Conservation (phyloP, 2,113 vertebrate genomes). For the Dasyornis broadbenti region DNA sequence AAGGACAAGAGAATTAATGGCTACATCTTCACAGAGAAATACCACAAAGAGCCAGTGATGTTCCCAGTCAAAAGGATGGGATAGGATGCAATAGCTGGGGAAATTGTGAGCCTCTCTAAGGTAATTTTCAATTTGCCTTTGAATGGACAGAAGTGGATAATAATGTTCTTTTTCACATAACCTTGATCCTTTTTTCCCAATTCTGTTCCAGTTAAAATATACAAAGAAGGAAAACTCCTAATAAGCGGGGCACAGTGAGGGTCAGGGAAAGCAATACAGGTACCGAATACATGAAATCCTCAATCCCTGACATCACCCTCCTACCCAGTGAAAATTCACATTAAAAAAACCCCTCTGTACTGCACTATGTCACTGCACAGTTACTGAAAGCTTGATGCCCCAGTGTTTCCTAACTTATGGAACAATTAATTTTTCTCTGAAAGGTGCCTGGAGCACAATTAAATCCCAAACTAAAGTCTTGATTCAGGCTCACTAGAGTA, state of each 20-base stretch:
- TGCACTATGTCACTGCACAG: neutral
- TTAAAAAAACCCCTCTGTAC: accelerated
- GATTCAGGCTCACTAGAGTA: neutral
- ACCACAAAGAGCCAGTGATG: neutral
- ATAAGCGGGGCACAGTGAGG: neutral
- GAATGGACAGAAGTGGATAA: neutral
- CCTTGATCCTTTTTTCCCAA: neutral
- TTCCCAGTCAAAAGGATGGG: neutral
- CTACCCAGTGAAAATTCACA: neutral
- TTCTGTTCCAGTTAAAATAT: neutral
- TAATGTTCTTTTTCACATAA: neutral
- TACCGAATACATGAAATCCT: neutral
- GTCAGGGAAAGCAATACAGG: neutral
- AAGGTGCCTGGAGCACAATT: neutral
- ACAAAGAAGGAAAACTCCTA: neutral
- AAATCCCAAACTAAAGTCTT: neutral
- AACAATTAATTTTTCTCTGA: neutral
- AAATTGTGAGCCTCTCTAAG: neutral
- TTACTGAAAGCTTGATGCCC: neutral
- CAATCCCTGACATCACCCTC: neutral
- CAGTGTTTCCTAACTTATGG: neutral
- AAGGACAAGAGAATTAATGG: neutral
- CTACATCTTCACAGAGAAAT: neutral
- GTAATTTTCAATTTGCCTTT: neutral
- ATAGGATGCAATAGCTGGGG: neutral